Conservation (phyloP, 2,888 invertebrate genomes). For the Osedax fenrisi region DNA sequence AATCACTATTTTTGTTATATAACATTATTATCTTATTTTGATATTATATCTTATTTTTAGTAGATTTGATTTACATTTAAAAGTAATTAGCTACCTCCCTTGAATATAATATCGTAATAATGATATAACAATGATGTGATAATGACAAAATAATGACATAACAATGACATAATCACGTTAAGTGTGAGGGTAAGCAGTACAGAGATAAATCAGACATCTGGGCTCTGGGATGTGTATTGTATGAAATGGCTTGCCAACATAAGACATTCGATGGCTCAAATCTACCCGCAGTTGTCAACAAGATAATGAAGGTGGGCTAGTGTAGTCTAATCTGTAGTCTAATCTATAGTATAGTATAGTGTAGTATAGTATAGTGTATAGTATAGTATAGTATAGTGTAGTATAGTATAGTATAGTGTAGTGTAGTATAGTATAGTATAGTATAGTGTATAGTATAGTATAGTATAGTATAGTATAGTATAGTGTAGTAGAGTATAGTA, state of each 20-base stretch:
- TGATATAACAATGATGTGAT: too few relatives aligned
- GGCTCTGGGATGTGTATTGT: conserved; percentile 66
- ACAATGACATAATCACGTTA: too few relatives aligned
- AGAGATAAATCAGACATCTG: conserved; percentile 68
- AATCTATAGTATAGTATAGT: not conserved
- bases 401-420: not conserved
- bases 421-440: not conserved
- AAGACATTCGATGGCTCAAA: conserved; percentile 65
- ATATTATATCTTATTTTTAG: too few relatives aligned
- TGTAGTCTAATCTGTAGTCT: too few relatives aligned
- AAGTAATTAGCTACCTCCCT: too few relatives aligned
- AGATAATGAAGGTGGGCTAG: conserved; percentile 58
- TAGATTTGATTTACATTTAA: too few relatives aligned
- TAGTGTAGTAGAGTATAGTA: not conserved
- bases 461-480: not conserved
- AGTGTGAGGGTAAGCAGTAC: conserved; percentile 67
- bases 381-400: not conserved
- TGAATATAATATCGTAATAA: too few relatives aligned
- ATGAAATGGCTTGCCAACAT: conserved; percentile 63
- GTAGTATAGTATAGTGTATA: not conserved
- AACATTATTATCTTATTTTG: too few relatives aligned
- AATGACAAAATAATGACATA: too few relatives aligned
- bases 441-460: not conserved
- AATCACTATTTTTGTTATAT: too few relatives aligned
- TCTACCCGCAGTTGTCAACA: conserved; percentile 62